Conservation (phyloP, 1,140 invertebrate genomes). For the Achatina immaculata region DNA sequence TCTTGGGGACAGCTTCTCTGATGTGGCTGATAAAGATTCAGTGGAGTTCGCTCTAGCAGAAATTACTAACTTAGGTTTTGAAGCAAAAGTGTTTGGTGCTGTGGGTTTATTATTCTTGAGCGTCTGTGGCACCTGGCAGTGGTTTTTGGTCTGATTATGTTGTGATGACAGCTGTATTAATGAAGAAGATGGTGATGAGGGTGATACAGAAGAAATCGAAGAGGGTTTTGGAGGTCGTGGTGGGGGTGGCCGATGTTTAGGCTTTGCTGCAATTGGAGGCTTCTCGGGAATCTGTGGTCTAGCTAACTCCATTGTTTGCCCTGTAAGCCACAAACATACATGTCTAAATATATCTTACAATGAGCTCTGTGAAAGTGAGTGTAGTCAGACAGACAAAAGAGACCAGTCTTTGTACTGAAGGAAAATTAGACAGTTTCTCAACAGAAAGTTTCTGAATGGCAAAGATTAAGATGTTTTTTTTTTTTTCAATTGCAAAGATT, state of each 20-base stretch:
- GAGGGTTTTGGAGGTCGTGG: constrained; percentile 28
- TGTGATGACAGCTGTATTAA: background rate
- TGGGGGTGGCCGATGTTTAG: background rate
- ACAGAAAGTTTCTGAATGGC: too few relatives aligned
- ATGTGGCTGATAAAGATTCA: background rate
- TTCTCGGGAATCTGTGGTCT: background rate
- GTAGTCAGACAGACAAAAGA: too few relatives aligned
- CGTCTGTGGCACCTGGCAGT: background rate
- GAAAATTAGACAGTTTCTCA: too few relatives aligned
- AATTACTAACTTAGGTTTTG: background rate
- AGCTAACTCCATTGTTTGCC: background rate
- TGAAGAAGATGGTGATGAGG: background rate
- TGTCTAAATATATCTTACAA: too few relatives aligned
- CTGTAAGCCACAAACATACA: too few relatives aligned
- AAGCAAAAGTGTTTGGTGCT: background rate
- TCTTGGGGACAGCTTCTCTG: background rate
- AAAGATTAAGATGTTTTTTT: too few relatives aligned
- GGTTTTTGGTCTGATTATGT: background rate
- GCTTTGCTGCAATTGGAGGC: constrained; percentile 34
- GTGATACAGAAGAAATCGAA: background rate
- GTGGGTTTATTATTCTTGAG: background rate
- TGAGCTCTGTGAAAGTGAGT: too few relatives aligned
- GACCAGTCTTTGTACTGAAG: too few relatives aligned
- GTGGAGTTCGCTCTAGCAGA: background rate
- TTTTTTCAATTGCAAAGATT: too few relatives aligned